Conservation (phyloP, 1,140 invertebrate genomes). For the Bradysia coprophila region DNA sequence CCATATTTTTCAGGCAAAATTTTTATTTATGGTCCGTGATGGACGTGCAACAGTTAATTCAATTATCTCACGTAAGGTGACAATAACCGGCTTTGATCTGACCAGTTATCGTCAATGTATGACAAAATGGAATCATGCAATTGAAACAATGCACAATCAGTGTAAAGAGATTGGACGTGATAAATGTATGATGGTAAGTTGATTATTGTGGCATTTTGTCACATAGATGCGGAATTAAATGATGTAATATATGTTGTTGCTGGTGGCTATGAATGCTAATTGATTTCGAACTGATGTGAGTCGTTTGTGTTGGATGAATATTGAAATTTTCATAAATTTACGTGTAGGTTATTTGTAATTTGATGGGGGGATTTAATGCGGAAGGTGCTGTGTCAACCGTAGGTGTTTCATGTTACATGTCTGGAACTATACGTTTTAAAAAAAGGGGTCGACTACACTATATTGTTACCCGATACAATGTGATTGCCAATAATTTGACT, state of each 20-base stretch:
- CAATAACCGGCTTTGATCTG: constrained; percentile 94
- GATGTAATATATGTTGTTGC: neutral
- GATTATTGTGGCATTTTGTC: too few species aligned
- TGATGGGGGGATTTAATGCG: too few species aligned
- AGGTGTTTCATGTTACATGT: too few species aligned
- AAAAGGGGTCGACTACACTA: too few species aligned
- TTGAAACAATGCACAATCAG: constrained; percentile 86
- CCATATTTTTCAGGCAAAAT: constrained; percentile 56
- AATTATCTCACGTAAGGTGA: constrained; percentile 92
- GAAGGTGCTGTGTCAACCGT: too few species aligned
- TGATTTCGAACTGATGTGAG: neutral
- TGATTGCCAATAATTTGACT: too few species aligned
- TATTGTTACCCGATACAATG: too few species aligned
- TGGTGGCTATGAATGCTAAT: neutral
- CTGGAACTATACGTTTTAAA: too few species aligned
- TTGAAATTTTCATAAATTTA: neutral
- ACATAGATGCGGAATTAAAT: too few species aligned
- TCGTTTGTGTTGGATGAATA: neutral
- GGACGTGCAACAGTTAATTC: constrained; percentile 96
- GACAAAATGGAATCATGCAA: constrained; percentile 90
- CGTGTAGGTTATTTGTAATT: too few species aligned
- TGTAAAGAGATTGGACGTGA: constrained; percentile 71
- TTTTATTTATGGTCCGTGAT: constrained; percentile 95
- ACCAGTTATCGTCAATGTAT: constrained; percentile 84
- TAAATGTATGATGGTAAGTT: constrained; percentile 59